Evolutionary conservation across 2,888 invertebrate genomes (phyloP), one percentile per base, ranked within the genome.

Genomic region (Papilio elwesi): DNA sequence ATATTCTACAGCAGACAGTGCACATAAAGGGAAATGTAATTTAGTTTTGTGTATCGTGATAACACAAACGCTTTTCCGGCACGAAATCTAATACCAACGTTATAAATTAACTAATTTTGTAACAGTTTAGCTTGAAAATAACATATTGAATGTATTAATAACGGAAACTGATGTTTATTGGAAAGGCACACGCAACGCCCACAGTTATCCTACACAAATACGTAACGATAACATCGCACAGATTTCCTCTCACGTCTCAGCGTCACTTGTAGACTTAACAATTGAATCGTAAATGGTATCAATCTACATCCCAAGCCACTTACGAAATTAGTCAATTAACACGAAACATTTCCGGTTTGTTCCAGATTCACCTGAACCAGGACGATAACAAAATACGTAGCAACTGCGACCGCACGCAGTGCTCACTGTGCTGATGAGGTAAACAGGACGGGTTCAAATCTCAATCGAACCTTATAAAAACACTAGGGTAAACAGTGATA

Each of bases 401-500:
- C 36, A 38, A 52, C n/a, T 6, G n/a, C 43, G 43, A 15, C 12
- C 51, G 36, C n/a, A 8, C 5, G 13, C 70, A 13, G 16, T 8
- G 15, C 7, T 11, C 59, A 7, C 52, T 13, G 15, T 12, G 6
- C 9, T 52, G 52, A 71, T 52, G 67, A 62, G 71, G 66, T 64
- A 66, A 66, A 66, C 47, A 7, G 55, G 57, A 49, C 6, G 26
- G 68, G 43, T 0, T n/a, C 12, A 12, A 7, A 26, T 1, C 36
- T n/a, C 6, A 16, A 38, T 16, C 11, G 43, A 26, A 69, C 69
- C 73, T 70, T 73, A 59, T 77, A 78, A 78, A 78, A 78, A 79
- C 79, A 80, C 78, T 76, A 76, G 64, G 72, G 73, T 76, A 75
- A 76, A 79, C 79, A 78, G 76, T 91, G 92, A 92, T 92, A 92